Evolutionary conservation across 1,140 invertebrate genomes (phyloP), one percentile per base, ranked within the genome.

Genomic region (Amphibalanus amphitrite): DNA sequence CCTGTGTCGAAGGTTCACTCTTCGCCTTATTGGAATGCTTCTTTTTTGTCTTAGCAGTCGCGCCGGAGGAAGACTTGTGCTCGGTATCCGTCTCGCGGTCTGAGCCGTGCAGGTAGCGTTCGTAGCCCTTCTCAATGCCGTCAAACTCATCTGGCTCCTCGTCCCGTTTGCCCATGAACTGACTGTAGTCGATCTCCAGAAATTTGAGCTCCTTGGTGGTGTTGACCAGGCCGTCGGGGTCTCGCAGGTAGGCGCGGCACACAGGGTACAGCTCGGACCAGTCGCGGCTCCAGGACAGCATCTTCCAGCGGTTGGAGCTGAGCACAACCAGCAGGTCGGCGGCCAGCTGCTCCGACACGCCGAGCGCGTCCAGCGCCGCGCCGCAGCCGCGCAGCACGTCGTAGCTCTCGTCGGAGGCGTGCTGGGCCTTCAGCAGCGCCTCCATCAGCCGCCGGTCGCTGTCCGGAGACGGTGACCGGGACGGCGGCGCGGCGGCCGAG

Each of bases 151-250:
- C 74, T 28, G 75, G 71, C 65, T 83, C 82, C 28, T 82, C 79
- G 33, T 69, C 71, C 15, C 15, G 23, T 0, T 81, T 81, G 28
- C 80, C 81, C 26, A 65, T 4, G 74, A 86, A 87, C 74, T 85
- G 84, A 38, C 83, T 84, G 74, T 87, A 87, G 77, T 87, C 86
- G 70, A 87, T 85, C 72, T 87, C 85, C 0, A 87, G 76, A 76
- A 84, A 87, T 75, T 87, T 87, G 6, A 87, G 77, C 73, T 86
- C 84, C 59, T 85, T 86, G 69, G 84, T 83, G 25, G 82, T 81
- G 73, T 84, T 85, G 28, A 84, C 81, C 75, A 85, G 84, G 30
- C 83, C 81, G 70, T 86, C 83, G 0, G 82, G 81, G 73, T 86
- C 83, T 10, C 65, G 65, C 25, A 87, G 75, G 76, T 87, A 88